These are phyloP conservation scores for Pollenia angustigena DNA, from an alignment of 2,888 invertebrate genomes.

Conservation along the genomic window DNA sequence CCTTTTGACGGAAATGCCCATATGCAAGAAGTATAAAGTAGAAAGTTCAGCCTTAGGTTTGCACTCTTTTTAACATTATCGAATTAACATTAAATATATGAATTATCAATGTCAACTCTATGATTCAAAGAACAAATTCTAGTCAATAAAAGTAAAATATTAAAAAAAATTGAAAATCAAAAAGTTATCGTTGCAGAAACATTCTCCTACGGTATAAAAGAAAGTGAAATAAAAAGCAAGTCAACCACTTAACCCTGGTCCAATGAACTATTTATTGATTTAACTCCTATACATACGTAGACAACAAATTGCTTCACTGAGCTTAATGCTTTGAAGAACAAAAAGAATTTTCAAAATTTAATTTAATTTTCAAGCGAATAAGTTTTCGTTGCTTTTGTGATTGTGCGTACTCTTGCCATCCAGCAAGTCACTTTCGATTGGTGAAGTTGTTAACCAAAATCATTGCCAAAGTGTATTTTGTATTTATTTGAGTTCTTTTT, in stretches of 20 bases:
- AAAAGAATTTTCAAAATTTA: background rate
- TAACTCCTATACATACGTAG: background rate
- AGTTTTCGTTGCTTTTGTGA: background rate
- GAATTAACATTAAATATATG: too few species aligned
- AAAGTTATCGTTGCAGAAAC: conserved; percentile 27
- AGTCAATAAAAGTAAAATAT: conserved; percentile 48
- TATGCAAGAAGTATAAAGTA: too few species aligned
- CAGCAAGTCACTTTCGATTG: conserved; percentile 15
- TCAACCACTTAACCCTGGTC: conserved; percentile 23
- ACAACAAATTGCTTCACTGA: background rate
- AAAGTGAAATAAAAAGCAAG: background rate
- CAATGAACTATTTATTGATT: background rate
- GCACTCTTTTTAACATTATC: too few species aligned
- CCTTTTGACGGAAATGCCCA: too few species aligned
- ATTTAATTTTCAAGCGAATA: background rate
- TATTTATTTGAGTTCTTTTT: background rate
- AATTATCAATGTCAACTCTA: too few species aligned
- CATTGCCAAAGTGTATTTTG: background rate
- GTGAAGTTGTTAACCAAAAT: conserved; percentile 16
- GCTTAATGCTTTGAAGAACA: background rate
- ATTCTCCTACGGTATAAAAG: background rate
- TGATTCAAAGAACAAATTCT: conserved; percentile 45
- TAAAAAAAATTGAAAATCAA: conserved; percentile 48
- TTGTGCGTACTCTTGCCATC: background rate
- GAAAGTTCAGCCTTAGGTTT: too few species aligned